These are phyloP conservation scores for Trogon melanurus DNA, from an alignment of 2,113 vertebrate genomes.

Conservation along the genomic window DNA sequence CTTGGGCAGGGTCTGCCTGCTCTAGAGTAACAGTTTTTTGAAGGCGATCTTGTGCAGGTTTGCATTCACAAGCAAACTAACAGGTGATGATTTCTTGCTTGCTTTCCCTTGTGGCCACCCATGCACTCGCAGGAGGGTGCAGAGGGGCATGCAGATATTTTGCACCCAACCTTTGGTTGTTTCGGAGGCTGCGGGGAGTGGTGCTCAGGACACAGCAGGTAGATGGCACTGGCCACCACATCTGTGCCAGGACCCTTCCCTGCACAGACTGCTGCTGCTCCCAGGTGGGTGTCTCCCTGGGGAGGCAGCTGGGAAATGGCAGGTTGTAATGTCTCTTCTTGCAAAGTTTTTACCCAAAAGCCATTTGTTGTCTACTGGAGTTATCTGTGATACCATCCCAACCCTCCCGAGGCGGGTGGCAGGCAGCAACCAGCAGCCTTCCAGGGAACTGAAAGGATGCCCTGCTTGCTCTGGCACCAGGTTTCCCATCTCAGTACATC, in stretches of 20 bases:
- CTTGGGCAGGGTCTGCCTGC: background rate
- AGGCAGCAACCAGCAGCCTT: background rate
- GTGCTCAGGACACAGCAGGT: background rate
- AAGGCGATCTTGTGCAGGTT: background rate
- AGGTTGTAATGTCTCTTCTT: background rate
- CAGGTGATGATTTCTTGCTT: fast-evolving
- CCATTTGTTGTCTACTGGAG: fast-evolving
- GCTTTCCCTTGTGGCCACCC: background rate
- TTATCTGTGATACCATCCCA: background rate
- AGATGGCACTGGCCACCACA: background rate
- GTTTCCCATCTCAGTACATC: background rate
- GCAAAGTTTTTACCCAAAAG: background rate
- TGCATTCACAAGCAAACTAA: background rate
- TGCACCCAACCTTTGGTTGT: fast-evolving
- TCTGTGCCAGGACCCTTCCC: background rate
- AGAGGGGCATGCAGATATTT: fast-evolving
- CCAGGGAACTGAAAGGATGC: background rate
- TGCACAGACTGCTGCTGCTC: background rate
- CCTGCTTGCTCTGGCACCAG: background rate
- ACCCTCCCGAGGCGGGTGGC: background rate
- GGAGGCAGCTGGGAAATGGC: background rate
- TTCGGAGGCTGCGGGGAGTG: background rate
- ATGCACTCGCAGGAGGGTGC: fast-evolving
- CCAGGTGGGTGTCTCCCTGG: fast-evolving
- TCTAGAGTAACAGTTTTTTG: background rate